These are phyloP conservation scores for Acronicta alni DNA, from an alignment of 2,888 invertebrate genomes.

Conservation along the genomic window DNA sequence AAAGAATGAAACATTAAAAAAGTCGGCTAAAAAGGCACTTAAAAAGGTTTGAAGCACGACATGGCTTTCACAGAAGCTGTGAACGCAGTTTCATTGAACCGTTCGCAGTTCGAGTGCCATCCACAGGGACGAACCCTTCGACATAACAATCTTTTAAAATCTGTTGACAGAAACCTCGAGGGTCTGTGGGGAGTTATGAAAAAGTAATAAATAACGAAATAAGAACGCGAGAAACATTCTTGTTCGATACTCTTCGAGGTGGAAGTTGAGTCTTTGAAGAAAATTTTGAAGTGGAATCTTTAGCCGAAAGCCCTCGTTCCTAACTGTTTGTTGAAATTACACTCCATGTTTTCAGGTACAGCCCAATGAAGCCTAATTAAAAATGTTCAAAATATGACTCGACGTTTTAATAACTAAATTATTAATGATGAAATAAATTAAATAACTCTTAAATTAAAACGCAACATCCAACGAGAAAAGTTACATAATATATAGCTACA, in stretches of 20 bases:
- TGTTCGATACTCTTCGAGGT: slow-evolving; percentile 27
- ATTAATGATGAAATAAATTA: too few species aligned
- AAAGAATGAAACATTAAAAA: slow-evolving; percentile 48
- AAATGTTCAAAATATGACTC: too few species aligned
- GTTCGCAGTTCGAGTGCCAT: slow-evolving; percentile 55
- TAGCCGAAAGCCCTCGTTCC: slow-evolving; percentile 27
- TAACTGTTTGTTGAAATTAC: slow-evolving; percentile 41
- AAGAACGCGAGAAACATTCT: slow-evolving; percentile 31
- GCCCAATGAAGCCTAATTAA: slow-evolving; percentile 1
- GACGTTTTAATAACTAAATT: too few species aligned
- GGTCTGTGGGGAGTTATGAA: slow-evolving; percentile 35
- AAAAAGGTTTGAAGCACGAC: slow-evolving; percentile 54
- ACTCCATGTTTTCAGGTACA: slow-evolving; percentile 24
- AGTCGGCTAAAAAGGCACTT: slow-evolving; percentile 53
- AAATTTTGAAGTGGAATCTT: slow-evolving; percentile 38
- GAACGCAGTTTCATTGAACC: slow-evolving; percentile 64
- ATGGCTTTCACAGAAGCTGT: slow-evolving; percentile 47
- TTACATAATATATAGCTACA: too few species aligned
- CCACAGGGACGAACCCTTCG: slow-evolving; percentile 36
- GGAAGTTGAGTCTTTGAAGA: too few species aligned
- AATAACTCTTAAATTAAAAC: too few species aligned
- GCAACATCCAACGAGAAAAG: too few species aligned
- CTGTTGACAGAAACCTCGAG: slow-evolving; percentile 49
- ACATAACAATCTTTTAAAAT: slow-evolving; percentile 50
- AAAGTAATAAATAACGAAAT: slow-evolving; percentile 53